A percentile compares a stretch with the other conserved stretches of the same genome.
phyloP scores from a whole-genome alignment of 1,140 invertebrate genomes.

The Aphaenogaster rudis region DNA sequence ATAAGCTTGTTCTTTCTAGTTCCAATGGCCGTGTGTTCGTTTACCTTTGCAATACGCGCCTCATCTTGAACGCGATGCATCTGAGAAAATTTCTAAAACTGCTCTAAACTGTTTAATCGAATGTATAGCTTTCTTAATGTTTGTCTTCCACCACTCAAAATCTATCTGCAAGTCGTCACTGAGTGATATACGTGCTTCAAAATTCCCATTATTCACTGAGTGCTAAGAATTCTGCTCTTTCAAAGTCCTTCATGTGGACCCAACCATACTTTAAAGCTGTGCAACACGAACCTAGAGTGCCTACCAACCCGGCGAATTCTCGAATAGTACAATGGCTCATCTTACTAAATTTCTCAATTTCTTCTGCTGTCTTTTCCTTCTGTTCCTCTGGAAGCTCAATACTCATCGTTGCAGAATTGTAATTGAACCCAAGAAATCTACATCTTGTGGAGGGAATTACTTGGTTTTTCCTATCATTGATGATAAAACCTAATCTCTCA shows the following conservation, averaged over 20 bases:
- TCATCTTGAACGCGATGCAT: not conserved
- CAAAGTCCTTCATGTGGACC: not conserved
- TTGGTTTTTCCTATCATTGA: not conserved
- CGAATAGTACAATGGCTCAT: too few relatives aligned
- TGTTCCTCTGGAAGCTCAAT: too few relatives aligned
- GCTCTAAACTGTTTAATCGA: too few relatives aligned
- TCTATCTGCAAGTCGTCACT: too few relatives aligned
- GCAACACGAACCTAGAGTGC: not conserved
- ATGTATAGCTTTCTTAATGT: too few relatives aligned
- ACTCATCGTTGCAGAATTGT: too few relatives aligned
- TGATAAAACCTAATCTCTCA: not conserved
- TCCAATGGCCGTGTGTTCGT: not conserved
- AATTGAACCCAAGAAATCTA: not conserved
- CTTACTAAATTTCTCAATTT: too few relatives aligned
- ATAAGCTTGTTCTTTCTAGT: not conserved
- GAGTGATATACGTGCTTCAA: too few relatives aligned
- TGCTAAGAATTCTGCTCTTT: not conserved
- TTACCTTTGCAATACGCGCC: not conserved
- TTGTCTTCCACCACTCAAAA: not conserved
- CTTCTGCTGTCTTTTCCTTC: too few relatives aligned
- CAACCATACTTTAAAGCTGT: not conserved
- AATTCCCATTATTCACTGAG: too few relatives aligned
- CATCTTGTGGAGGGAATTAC: not conserved
- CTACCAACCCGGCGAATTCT: not conserved
- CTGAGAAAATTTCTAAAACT: not conserved